A percentile compares a stretch with the other conserved stretches of the same genome.
Evolutionary conservation across 2,797 vertebrate genomes (phyloP).

Genomic region (Synaphobranchus kaupii): DNA sequence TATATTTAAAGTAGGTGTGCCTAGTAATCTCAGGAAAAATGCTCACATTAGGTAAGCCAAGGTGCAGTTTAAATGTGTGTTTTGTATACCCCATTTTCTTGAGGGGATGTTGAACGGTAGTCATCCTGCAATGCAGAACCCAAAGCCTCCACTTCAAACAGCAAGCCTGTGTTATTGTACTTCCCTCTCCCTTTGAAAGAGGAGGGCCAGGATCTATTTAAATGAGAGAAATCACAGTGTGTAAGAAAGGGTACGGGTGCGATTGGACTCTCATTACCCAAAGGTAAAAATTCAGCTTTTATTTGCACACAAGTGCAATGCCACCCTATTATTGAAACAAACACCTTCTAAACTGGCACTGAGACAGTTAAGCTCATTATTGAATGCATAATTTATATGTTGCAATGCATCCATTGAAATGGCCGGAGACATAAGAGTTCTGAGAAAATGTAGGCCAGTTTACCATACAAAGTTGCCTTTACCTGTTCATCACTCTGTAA

Average conservation of each 20-base stretch:
- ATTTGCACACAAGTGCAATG: neutral
- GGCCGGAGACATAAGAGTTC: neutral
- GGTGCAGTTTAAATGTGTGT: conserved; percentile 11
- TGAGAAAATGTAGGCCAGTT: too few relatives aligned
- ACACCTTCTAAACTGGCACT: neutral
- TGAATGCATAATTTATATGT: neutral
- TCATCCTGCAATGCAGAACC: conserved; percentile 14
- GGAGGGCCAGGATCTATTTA: neutral
- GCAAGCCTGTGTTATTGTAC: neutral
- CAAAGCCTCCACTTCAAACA: conserved; percentile 15
- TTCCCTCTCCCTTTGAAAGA: neutral
- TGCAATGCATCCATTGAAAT: neutral
- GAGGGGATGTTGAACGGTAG: conserved; percentile 9
- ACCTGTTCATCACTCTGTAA: neutral
- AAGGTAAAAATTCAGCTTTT: neutral
- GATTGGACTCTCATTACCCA: neutral
- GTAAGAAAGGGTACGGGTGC: neutral
- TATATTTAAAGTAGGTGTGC: neutral
- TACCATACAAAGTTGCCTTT: neutral
- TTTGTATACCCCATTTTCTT: conserved; percentile 26
- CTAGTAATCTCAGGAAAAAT: conserved; percentile 14
- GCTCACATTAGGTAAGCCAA: neutral
- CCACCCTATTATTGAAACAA: neutral
- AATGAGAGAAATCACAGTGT: neutral
- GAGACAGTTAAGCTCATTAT: neutral